A percentile compares a stretch with the other conserved stretches of the same genome.
Conservation (phyloP, 2,888 invertebrate species). For the Linyphia triangularis region DNA sequence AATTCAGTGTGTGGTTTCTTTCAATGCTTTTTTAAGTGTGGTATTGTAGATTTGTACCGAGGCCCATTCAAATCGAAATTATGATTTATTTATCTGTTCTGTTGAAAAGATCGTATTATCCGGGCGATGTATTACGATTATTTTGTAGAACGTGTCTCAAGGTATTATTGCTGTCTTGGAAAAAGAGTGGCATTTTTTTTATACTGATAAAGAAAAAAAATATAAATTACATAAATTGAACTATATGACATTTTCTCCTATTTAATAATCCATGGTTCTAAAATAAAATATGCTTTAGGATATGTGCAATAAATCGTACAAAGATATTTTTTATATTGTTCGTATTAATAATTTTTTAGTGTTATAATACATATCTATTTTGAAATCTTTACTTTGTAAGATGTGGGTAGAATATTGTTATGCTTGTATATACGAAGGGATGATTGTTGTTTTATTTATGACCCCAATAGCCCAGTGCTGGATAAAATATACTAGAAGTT, state of each 20-base stretch:
- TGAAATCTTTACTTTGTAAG: too few species aligned
- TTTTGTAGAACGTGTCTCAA: constrained; percentile 11
- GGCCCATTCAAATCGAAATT: constrained; percentile 5
- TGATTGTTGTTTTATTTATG: too few species aligned
- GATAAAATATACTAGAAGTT: too few species aligned
- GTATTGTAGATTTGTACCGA: constrained; percentile 28
- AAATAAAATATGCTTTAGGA: background rate
- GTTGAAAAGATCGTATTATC: constrained; percentile 12
- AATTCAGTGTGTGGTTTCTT: constrained; percentile 34
- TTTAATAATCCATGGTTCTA: too few species aligned
- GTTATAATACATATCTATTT: too few species aligned
- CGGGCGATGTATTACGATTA: constrained; percentile 13
- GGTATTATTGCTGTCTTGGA: constrained; percentile 6
- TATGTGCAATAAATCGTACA: background rate
- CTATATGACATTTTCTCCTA: too few species aligned
- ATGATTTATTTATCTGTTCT: constrained; percentile 48
- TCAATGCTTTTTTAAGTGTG: constrained; percentile 4
- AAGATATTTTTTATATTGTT: too few species aligned
- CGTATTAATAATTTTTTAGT: too few species aligned
- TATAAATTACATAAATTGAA: too few species aligned
- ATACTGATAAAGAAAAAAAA: background rate
- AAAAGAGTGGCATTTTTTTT: background rate
- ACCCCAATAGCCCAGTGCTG: too few species aligned
- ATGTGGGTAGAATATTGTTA: too few species aligned
- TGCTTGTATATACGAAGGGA: too few species aligned